Conservation (phyloP, 1,140 invertebrate species). For the Tetramorium parvispinum region DNA sequence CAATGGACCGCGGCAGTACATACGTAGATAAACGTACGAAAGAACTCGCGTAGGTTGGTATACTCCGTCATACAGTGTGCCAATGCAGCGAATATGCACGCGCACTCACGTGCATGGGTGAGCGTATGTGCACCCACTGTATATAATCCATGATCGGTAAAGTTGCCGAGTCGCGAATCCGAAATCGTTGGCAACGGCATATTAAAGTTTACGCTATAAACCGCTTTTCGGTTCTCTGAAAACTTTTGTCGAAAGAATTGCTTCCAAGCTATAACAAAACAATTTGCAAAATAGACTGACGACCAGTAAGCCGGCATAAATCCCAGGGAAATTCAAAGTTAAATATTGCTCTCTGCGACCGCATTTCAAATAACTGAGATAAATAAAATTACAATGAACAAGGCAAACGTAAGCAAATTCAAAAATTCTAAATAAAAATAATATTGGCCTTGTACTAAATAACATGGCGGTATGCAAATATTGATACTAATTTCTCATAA, state of each 20-base stretch:
- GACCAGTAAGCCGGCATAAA: neutral
- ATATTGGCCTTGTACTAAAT: neutral
- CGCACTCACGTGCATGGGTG: neutral
- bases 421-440: neutral
- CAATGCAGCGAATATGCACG: neutral
- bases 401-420: neutral
- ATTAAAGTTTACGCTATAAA: conserved; percentile 39
- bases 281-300: neutral
- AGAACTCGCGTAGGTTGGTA: conserved; percentile 18
- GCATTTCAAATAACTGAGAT: neutral
- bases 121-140: neutral
- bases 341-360: too few relatives aligned
- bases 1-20: conserved; percentile 34
- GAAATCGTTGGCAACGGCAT: conserved; percentile 13
- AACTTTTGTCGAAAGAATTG: conserved; percentile 28
- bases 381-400: neutral
- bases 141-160: conserved; percentile 36
- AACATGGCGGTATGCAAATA: neutral
- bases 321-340: neutral
- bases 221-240: neutral
- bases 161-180: conserved; percentile 20
- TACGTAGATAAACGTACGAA: conserved; percentile 47
- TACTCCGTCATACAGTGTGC: conserved; percentile 28
- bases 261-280: conserved; percentile 1
- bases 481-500: neutral